Percentiles rank a stretch among this genome's conserved stretches.
phyloP scores from a whole-genome alignment of 2,797 vertebrate genomes.

The Myioborus melanocephalus region DNA sequence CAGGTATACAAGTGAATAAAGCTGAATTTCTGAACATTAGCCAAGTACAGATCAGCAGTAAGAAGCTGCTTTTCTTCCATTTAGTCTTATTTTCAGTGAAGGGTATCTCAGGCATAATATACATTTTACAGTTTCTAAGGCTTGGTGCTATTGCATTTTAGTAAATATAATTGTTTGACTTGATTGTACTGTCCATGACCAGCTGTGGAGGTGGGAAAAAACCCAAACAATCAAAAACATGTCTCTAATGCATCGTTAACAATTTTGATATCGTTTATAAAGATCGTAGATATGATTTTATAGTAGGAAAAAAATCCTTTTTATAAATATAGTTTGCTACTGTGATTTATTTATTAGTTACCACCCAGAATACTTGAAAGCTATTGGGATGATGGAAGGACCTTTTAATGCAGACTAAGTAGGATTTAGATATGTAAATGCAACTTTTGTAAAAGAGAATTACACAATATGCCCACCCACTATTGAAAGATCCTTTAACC shows the following conservation, averaged over 20 bases:
- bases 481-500: slow-evolving; percentile 37
- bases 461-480: slow-evolving; percentile 52
- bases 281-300: neutral
- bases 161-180: neutral
- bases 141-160: neutral
- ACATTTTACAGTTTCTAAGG: neutral
- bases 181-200: neutral
- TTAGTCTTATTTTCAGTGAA: neutral
- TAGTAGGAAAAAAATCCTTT: neutral
- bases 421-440: slow-evolving; percentile 23
- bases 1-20: neutral
- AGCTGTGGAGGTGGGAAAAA: neutral
- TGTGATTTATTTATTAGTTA: slow-evolving; percentile 1
- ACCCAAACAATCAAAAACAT: neutral
- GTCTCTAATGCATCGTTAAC: neutral
- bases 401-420: neutral
- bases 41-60: neutral
- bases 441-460: neutral
- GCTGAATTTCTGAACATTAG: neutral
- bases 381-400: neutral
- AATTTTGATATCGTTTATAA: neutral
- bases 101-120: neutral
- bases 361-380: slow-evolving; percentile 28
- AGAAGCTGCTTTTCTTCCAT: neutral
- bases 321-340: neutral